Base-by-base conservation (phyloP, 2,113 vertebrate genomes). In the Clarias batrachus region DNA sequence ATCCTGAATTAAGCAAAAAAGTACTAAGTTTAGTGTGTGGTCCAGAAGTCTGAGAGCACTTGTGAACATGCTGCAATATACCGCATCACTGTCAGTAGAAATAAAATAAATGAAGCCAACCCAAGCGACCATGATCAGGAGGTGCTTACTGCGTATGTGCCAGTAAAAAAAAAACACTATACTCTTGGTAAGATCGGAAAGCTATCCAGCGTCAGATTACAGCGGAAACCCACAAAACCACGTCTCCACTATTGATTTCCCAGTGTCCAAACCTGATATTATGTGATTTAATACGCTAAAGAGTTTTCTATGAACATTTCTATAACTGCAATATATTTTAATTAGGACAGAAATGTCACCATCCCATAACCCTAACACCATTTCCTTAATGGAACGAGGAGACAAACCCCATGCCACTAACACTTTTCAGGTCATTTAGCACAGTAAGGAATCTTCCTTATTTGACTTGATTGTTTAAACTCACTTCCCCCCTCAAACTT, bases 401-500 rank as follows among this genome's bases (percentile, higher is more conserved):
- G 33, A 62, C 37, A 87, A 86, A 56, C 68, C 13, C 17, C 78
- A 60, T 37, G 19, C 14, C 78, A 37, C 78, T 12, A 81, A 81
- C 59, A 62, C 59, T 87, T 63, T 82, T 37, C 33, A 56, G 70
- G 80, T 87, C 80, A 82, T 62, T 87, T 82, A 82, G 80, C 80
- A 65, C 85, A 82, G 71, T 76, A 56, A 82, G 70, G 65, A 65
- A 87, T 82, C 85, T 74, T 87, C 80, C 85, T 87, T 87, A 87
- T 82, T 87, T 82, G 80, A 82, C 81, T 77, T 33, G 80, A 87
- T 74, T 76, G 80, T 87, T 82, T 82, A 30, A 87, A 82, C 85
- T 82, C 5, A 86, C 85, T 87, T 87, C 85, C 85, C 85, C 27
- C 71, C 54, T 82, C 59, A 82, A 33, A 82, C 85, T 87, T 87